A percentile compares a stretch with the other conserved stretches of the same genome.
phyloP scores from a whole-genome alignment of 2,113 vertebrate genomes.

The Vidua chalybeata region DNA sequence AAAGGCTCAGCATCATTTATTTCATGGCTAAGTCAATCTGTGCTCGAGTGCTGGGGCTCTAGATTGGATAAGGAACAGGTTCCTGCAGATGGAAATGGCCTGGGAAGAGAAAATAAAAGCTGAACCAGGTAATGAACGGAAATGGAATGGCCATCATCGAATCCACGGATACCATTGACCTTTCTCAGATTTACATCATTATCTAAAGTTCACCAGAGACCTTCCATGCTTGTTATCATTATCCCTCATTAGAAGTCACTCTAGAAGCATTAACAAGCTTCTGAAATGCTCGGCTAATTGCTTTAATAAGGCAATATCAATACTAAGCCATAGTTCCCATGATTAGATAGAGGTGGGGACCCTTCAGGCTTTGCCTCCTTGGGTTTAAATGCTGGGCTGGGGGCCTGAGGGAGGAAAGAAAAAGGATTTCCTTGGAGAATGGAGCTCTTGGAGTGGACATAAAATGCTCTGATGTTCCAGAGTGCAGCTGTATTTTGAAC shows the following conservation, averaged over 20 bases:
- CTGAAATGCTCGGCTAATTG: conserved; percentile 68
- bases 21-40: not conserved
- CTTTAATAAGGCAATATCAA: conserved; percentile 68
- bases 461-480: not conserved
- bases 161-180: conserved; percentile 60
- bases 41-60: not conserved
- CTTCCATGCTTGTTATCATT: conserved; percentile 70
- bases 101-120: conserved; percentile 33
- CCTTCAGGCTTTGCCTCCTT: conserved; percentile 21
- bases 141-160: conserved; percentile 54
- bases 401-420: not conserved
- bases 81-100: conserved; percentile 10
- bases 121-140: conserved; percentile 32
- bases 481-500: not conserved
- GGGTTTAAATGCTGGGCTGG: not conserved
- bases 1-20: conserved; percentile 13
- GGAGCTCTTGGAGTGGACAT: not conserved
- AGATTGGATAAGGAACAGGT: not conserved
- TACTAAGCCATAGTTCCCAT: conserved; percentile 54
- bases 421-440: not conserved
- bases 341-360: conserved; percentile 21
- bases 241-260: conserved; percentile 72
- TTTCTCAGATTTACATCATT: conserved; percentile 70
- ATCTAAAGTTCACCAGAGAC: conserved; percentile 70
- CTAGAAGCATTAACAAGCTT: conserved; percentile 68